Percentiles rank a stretch among this genome's conserved stretches.
Evolutionary conservation across 2,888 invertebrate genomes (phyloP).

Genomic region (Patella pellucida): DNA sequence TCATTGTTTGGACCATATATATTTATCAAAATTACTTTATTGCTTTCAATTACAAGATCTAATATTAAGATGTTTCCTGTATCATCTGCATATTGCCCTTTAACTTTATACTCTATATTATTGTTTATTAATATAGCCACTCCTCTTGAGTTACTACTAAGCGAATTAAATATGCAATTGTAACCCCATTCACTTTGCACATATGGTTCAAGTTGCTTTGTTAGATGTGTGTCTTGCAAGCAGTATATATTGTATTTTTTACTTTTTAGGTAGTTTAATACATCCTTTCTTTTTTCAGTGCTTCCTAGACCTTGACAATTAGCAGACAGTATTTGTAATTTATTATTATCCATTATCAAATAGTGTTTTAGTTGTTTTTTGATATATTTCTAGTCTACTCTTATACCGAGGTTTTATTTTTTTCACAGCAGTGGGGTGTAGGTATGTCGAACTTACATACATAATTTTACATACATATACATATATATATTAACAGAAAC

Average conservation of each 20-base stretch:
- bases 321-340: not conserved
- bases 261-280: too few species aligned
- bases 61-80: not conserved
- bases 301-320: not conserved
- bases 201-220: not conserved
- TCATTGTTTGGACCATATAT: slow-evolving; percentile 19
- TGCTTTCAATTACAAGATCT: slow-evolving; percentile 7
- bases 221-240: not conserved
- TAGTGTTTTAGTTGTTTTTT: not conserved
- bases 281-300: slow-evolving; percentile 3
- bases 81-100: not conserved
- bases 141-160: not conserved
- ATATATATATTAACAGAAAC: too few species aligned
- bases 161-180: not conserved
- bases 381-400: not conserved
- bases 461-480: too few species aligned
- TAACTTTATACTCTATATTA: slow-evolving; percentile 17
- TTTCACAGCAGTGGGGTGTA: too few species aligned
- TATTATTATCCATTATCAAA: not conserved
- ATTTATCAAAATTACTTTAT: not conserved
- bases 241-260: not conserved
- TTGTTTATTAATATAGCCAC: slow-evolving; percentile 15
- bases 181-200: not conserved
- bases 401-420: too few species aligned
- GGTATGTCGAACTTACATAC: too few species aligned